Conservation (phyloP, 1,140 invertebrate species). For the Lerema accius region DNA sequence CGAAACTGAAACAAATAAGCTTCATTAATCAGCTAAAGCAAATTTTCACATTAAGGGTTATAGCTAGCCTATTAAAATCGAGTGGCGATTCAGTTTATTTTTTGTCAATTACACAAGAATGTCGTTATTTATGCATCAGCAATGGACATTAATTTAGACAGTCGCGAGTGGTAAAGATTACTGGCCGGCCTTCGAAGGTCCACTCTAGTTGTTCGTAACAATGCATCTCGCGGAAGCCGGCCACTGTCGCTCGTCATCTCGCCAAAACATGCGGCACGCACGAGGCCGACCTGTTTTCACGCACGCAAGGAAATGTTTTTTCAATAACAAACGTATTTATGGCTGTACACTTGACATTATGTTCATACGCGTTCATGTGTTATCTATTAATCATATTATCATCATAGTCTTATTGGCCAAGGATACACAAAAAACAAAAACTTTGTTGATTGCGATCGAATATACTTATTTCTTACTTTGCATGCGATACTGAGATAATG, state of each 20-base stretch:
- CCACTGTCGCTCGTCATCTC: constrained; percentile 25
- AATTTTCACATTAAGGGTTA: no score
- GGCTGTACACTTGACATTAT: not conserved
- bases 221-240: constrained; percentile 41
- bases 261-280: constrained; percentile 17
- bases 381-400: not conserved
- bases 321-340: not conserved
- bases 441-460: no score
- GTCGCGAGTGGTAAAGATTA: constrained; percentile 44
- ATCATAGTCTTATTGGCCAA: not conserved
- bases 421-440: not conserved
- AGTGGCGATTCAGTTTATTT: not conserved
- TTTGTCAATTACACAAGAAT: constrained; percentile 18
- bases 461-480: no score
- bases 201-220: constrained; percentile 38
- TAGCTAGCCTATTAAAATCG: no score
- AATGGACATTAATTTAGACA: constrained; percentile 22
- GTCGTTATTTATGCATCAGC: constrained; percentile 19
- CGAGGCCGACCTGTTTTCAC: constrained; percentile 36
- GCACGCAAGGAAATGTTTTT: constrained; percentile 20
- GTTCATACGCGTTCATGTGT: not conserved
- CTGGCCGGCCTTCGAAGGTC: constrained; percentile 49
- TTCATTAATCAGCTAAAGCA: no score
- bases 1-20: no score
- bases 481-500: no score